Evolutionary conservation across 1,140 invertebrate species (phyloP), one percentile per base, ranked within the genome.

Genomic region (Drosophila virilis): DNA sequence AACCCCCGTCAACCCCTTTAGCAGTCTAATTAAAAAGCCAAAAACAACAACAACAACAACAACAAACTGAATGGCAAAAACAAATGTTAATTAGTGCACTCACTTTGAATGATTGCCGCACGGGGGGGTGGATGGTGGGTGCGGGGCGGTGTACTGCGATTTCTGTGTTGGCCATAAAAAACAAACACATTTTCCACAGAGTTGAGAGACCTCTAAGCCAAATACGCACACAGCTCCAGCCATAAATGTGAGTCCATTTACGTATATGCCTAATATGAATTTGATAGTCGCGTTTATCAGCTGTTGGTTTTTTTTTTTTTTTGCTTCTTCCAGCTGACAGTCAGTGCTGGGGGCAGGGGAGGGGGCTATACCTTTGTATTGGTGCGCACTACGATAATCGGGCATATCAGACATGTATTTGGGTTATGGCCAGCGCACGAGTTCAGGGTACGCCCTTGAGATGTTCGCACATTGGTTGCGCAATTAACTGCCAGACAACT

Each of bases 11-110:
- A 22, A 22, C 28, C 6, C 8, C 8, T 1, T 40, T 28, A 28
- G 8, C 15, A 69, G 64, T 46, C 82, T 86, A 78, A 86, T 85
- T 78, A 78, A 80, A 85, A 85, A 78, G 60, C 60, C 42, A 43
- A 60, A 58, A 28, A 28, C 22, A 28, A 28, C 22, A 22, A 22
- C 22, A 28, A 28, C 22, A 22, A 22, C n/a, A 54, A 46, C 33
- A 22, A n/a, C 33, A 38, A 55, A 54, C 54, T 35, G 50, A 69
- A 51, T 58, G 38, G 35, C 15, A 50, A 70, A 72, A 80, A 67
- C 50, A 66, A 84, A 84, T 83, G 80, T 69, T 83, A 80, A 83
- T 84, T 78, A 83, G 80, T 83, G 80, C 80, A 83, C 72, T 84
- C 77, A 73, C 75, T 83, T 60, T 82, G 74, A 82, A 82, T 61